Evolutionary conservation across 2,113 vertebrate genomes (phyloP).

Genomic region (Leptobrachium leishanense): DNA sequence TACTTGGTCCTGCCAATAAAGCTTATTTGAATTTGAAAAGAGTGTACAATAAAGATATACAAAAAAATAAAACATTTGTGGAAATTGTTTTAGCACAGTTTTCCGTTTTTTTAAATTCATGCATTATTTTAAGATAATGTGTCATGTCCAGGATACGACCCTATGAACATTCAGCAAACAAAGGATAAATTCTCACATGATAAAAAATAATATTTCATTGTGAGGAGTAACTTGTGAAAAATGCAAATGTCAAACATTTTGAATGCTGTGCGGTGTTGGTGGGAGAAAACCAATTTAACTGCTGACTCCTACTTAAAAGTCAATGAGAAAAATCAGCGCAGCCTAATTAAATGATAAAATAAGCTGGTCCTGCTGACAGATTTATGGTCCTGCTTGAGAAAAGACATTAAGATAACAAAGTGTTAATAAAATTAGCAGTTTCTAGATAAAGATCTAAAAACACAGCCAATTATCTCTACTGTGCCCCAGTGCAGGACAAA

Average conservation of each 20-base stretch:
- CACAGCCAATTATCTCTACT: constrained; percentile 26
- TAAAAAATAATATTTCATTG: too few species aligned
- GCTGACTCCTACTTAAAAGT: constrained; percentile 53
- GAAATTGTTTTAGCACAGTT: too few species aligned
- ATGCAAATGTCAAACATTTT: constrained; percentile 9
- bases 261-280: constrained; percentile 38
- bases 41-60: too few species aligned
- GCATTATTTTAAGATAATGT: too few species aligned
- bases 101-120: too few species aligned
- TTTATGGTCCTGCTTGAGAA: constrained; percentile 61
- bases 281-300: constrained; percentile 55
- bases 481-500: background rate
- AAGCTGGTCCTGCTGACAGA: constrained; percentile 54
- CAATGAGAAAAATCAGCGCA: constrained; percentile 61
- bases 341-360: constrained; percentile 63
- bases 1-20: too few species aligned
- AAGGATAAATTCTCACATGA: too few species aligned
- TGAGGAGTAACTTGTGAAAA: too few species aligned
- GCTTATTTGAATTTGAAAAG: too few species aligned
- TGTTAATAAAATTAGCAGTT: constrained; percentile 72
- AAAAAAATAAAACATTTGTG: too few species aligned
- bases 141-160: too few species aligned
- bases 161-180: too few species aligned
- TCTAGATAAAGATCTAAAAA: constrained; percentile 60
- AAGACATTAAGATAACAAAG: constrained; percentile 74